Base-by-base conservation (phyloP, 2,888 invertebrate genomes). In the Actias luna region DNA sequence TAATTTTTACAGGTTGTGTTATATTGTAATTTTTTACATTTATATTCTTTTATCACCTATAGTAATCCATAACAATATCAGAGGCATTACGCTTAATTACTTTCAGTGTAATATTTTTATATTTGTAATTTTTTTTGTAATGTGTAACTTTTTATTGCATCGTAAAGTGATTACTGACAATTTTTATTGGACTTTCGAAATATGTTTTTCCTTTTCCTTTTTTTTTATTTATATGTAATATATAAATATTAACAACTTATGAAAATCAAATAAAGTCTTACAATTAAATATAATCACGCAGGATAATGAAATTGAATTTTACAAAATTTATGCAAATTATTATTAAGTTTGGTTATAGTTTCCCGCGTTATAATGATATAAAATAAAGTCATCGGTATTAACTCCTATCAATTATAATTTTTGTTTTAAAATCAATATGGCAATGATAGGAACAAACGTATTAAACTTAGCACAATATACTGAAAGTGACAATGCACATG, bases 1-100 rank as follows among this genome's bases (percentile, higher is more conserved):
- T 67, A 68, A 71, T 64, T 62, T 63, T 42, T 64, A 65, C 65
- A 66, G 71, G 74, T 73, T 74, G 73, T 74, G 70, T 69, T 67
- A 64, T 65, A 67, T 14, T 65, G 63, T 69, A 31, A n/a, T 58
- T 62, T 59, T 59, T 50, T 58, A 22, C 22, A 58, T 22, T 25
- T 61, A 57, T 31, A 58, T 18, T 35, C 46, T 50, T 22, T 33
- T n/a, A n/a, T n/a, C n/a, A 58, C 33, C 57, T 39, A 57, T 62
- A 46, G 22, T 42, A 55, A 27, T 36, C 36, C 55, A 39, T 42
- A 39, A 12, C n/a, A n/a, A 14, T 57, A 39, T 61, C 39, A 35
- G n/a, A 35, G 61, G 57, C 27, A 57, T 55, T 55, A 29, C 55
- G 55, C 55, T 55, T 55, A 55, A 55, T 55, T 55, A 55, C 7